Percentiles rank a stretch among this genome's conserved stretches.
phyloP scores from a whole-genome alignment of 2,797 vertebrate genomes.

The Sebastes goodei region DNA sequence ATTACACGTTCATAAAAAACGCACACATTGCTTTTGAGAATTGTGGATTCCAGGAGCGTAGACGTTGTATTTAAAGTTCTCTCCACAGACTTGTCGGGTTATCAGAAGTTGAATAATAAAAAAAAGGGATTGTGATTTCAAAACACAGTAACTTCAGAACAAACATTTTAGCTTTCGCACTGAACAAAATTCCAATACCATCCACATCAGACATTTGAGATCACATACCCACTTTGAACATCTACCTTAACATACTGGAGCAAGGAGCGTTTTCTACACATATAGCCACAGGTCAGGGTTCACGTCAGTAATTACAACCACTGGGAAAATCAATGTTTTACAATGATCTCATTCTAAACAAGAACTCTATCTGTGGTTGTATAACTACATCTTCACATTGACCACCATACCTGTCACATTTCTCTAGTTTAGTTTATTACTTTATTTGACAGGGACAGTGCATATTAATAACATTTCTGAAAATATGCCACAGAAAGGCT shows the following conservation, averaged over 20 bases:
- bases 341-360: neutral
- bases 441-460: no score
- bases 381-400: neutral
- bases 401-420: neutral
- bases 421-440: neutral
- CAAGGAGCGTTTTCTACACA: neutral
- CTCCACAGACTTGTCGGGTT: constrained; percentile 4
- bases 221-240: neutral
- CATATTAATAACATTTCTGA: no score
- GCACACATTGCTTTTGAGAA: neutral
- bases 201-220: constrained; percentile 11
- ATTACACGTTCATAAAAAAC: neutral
- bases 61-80: constrained; percentile 14
- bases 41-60: neutral
- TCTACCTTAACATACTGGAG: neutral
- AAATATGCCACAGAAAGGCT: no score
- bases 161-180: constrained; percentile 9
- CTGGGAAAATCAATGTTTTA: neutral
- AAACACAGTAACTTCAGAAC: constrained; percentile 3
- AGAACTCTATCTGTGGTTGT: neutral
- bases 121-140: constrained; percentile 31
- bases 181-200: neutral
- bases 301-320: neutral
- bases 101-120: constrained; percentile 16
- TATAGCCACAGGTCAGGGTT: neutral